Evolutionary conservation across 2,113 vertebrate genomes (phyloP).

Genomic region (Hassar affinis): DNA sequence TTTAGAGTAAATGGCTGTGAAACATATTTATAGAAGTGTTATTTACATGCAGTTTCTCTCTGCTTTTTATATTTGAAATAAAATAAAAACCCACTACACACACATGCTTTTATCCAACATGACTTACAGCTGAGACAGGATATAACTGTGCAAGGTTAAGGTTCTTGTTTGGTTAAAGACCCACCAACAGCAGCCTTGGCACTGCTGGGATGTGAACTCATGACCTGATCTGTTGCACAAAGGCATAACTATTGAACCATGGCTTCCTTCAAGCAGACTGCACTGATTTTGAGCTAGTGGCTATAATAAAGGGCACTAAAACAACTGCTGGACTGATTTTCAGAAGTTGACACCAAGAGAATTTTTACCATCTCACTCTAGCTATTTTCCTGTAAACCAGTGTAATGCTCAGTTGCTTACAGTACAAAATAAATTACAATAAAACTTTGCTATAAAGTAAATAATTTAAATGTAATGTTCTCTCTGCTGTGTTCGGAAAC

Average conservation of each 20-base stretch:
- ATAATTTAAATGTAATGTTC: not conserved
- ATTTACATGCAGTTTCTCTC: too few relatives aligned
- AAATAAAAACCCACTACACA: not conserved
- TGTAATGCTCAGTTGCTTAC: not conserved
- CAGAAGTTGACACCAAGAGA: not conserved
- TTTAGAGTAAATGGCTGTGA: not conserved
- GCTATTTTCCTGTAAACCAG: not conserved
- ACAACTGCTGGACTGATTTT: not conserved
- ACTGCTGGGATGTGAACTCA: constrained; percentile 1
- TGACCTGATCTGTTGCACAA: not conserved
- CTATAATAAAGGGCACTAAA: not conserved
- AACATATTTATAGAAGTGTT: not conserved
- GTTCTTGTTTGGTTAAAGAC: not conserved
- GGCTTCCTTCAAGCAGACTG: not conserved
- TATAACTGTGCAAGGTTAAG: not conserved
- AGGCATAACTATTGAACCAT: not conserved
- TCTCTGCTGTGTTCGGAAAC: constrained; percentile 17
- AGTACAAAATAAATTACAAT: not conserved
- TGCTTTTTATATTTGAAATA: not conserved
- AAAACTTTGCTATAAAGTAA: not conserved
- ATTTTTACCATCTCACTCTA: not conserved
- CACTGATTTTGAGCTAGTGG: not conserved
- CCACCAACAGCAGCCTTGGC: not conserved
- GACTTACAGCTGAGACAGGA: not conserved
- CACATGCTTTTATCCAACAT: not conserved